Evolutionary conservation across 2,797 vertebrate species (phyloP).

Genomic region (Morelia viridis): DNA sequence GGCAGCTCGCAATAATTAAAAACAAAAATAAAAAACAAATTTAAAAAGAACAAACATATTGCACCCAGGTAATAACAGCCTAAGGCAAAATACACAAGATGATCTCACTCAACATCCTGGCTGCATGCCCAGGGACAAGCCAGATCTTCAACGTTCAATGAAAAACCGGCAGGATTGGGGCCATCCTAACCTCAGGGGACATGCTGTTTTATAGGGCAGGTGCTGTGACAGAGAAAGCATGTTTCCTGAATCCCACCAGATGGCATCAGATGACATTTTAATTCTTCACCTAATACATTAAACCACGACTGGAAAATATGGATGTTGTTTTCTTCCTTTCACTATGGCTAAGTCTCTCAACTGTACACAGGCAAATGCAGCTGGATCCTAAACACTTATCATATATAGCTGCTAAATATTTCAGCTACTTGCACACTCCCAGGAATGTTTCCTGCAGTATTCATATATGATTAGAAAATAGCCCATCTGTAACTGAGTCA

Average conservation of each 20-base stretch:
- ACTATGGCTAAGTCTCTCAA: neutral
- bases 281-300: neutral
- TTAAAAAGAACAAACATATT: neutral
- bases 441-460: neutral
- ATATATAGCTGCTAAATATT: neutral
- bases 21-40: neutral
- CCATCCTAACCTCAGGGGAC: neutral
- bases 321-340: neutral
- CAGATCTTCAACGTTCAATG: neutral
- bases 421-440: neutral
- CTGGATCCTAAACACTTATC: neutral
- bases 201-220: neutral
- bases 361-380: neutral
- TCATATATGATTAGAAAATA: neutral
- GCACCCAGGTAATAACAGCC: neutral
- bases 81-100: neutral
- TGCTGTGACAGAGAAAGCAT: neutral
- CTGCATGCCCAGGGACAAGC: neutral
- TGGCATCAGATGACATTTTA: neutral
- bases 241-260: neutral
- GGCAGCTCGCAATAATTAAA: neutral
- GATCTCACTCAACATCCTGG: neutral
- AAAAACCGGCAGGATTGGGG: neutral
- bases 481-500: neutral
- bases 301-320: neutral